Base-by-base conservation (phyloP, 2,113 vertebrate species). In the Oryzias woworae region DNA sequence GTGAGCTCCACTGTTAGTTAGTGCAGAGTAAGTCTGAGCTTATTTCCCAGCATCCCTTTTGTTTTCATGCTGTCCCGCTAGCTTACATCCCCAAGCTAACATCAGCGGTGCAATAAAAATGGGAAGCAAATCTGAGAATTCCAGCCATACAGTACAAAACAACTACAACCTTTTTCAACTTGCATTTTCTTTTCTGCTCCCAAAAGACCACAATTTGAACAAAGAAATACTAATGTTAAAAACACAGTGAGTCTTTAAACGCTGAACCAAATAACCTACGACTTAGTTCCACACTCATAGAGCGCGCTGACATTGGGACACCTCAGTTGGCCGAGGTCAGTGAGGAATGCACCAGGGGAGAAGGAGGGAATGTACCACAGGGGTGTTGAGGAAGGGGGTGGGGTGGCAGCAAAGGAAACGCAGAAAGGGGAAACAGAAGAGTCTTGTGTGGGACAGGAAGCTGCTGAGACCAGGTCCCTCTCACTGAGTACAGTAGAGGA, bases 341-440 rank as follows among this genome's bases (percentile, higher is more conserved):
- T 13, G 3, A 82, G 89, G 88, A 87, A 89, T 88, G 83, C 79
- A 77, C 45, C 75, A 4, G 65, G 75, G 80, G 84, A 82, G 82
- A 80, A 78, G 70, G 84, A 82, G 89, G 88, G 88, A 90, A 92
- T 91, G 90, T 91, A 89, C 90, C 91, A 92, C 86, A 65, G 83
- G 84, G 81, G 88, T 90, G 91, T 88, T 87, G 89, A 87, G 88
- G 86, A 88, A 88, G 83, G 83, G 86, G 88, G 87, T 73, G 76
- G 87, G 86, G 88, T 64, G 87, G 83, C 73, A 65, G 77, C 15
- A 58, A 75, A 83, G 82, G 86, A 85, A 84, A 66, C 83, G 67
- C 53, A 46, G 69, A 75, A 68, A 61, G 78, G 74, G 81, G 81
- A 76, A 87, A 91, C 90, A 91, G 88, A 88, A 56, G 82, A 78